These are phyloP conservation scores for Halictus ligatus DNA, from an alignment of 2,888 invertebrate genomes.

Conservation along the genomic window DNA sequence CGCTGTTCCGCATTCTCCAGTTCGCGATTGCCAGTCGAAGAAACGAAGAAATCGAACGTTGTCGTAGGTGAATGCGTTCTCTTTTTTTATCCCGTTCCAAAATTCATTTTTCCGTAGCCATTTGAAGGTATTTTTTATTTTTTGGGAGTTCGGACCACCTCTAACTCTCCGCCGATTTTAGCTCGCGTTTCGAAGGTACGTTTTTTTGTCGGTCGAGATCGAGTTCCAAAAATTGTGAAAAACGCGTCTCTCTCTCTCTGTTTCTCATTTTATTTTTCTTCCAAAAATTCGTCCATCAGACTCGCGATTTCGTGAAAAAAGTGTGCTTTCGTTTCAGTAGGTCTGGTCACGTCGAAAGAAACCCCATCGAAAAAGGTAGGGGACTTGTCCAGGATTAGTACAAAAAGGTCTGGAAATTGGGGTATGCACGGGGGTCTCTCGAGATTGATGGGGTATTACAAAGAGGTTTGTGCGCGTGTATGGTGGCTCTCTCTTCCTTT, in stretches of 20 bases:
- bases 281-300: neutral
- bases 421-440: slow-evolving; percentile 2
- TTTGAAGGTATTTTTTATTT: neutral
- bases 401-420: slow-evolving; percentile 10
- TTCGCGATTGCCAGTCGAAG: slow-evolving; percentile 67
- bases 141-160: slow-evolving; percentile 16
- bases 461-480: slow-evolving; percentile 32
- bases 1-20: slow-evolving; percentile 64
- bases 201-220: slow-evolving; percentile 15
- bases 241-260: neutral
- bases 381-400: slow-evolving; percentile 53
- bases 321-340: slow-evolving; percentile 49
- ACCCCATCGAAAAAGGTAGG: slow-evolving; percentile 71
- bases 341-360: slow-evolving; percentile 72
- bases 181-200: neutral
- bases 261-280: slow-evolving; percentile 2
- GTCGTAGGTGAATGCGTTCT: slow-evolving; percentile 44
- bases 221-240: slow-evolving; percentile 21
- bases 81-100: neutral
- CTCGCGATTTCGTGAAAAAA: slow-evolving; percentile 23
- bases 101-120: neutral
- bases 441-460: slow-evolving; percentile 47
- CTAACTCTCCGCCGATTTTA: neutral
- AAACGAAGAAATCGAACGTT: slow-evolving; percentile 67
- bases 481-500: neutral